Conservation (phyloP, 2,797 vertebrate species). For the Zalophus californianus region DNA sequence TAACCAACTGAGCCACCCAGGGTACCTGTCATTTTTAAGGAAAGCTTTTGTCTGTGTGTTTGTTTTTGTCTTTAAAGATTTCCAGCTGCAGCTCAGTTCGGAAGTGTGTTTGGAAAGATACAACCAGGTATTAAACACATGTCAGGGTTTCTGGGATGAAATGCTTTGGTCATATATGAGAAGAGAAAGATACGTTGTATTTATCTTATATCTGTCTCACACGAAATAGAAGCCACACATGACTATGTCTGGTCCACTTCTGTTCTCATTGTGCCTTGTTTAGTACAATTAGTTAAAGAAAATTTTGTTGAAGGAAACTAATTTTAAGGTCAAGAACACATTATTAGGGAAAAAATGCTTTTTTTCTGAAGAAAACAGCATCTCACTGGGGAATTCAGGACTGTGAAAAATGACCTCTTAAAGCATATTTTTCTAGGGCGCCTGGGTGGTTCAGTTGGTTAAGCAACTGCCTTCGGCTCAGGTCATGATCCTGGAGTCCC, state of each 20-base stretch:
- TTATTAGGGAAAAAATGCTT: background rate
- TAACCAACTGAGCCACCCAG: too few species aligned
- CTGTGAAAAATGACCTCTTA: slow-evolving; percentile 28
- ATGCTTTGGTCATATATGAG: background rate
- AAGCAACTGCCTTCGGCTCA: too few species aligned
- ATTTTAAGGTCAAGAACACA: slow-evolving; percentile 48
- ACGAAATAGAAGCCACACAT: background rate
- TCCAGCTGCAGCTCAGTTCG: fast-evolving
- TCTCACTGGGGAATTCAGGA: background rate
- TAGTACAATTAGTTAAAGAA: slow-evolving; percentile 30
- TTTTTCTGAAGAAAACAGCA: slow-evolving; percentile 61
- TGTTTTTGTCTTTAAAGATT: background rate
- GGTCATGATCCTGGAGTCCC: too few species aligned
- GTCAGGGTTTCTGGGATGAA: background rate
- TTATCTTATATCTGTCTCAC: background rate
- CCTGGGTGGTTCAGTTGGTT: too few species aligned
- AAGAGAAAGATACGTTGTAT: background rate
- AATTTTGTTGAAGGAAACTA: background rate
- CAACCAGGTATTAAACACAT: background rate
- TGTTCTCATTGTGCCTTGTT: background rate
- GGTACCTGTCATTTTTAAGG: background rate
- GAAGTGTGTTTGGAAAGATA: background rate
- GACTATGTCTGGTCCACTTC: background rate
- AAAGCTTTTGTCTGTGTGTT: background rate
- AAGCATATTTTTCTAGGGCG: background rate